Evolutionary conservation across 2,113 vertebrate species (phyloP), one percentile per base, ranked within the genome.

Genomic region (Myrmecobius fasciatus): DNA sequence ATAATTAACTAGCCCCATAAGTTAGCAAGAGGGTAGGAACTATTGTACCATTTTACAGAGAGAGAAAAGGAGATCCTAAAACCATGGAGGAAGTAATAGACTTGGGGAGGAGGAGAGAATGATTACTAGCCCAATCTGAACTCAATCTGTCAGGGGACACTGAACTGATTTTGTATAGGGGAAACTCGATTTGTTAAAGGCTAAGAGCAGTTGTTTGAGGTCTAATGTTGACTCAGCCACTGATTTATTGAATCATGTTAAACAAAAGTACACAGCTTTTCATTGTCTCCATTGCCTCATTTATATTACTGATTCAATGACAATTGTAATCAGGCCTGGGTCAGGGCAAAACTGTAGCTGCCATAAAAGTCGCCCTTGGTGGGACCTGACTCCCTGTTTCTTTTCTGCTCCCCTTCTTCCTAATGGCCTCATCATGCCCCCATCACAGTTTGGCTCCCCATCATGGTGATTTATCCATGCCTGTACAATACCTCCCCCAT

Each of bases 121-220:
- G 67, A 43, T 83, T 93, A 92, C 92, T 47, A 43, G 46, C 53
- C 56, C 46, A 90, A 75, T 6, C 31, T 96, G 94, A 49, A 48
- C 46, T 56, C 60, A 95, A 89, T 93, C n/a, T 83, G 48, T 89
- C 43, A 60, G 36, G 46, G n/a, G 67, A 83, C 67, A 24, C 67
- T 43, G n/a, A 83, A 83, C 92, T 95, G 51, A 90, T 95, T 96
- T 95, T 89, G 91, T n/a, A 4, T 20, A 52, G 67, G 96, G 93
- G 47, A 93, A 94, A 56, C 52, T 92, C 31, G 51, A 25, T 53
- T 54, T 47, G 36, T 31, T 91, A 52, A 90, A 94, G 47, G 88
- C 43, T 51, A 51, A 46, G n/a, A 43, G 67, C 3, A 89, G 25
- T n/a, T 60, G 43, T 52, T n/a, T 89, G 89, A 91, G 12, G 43